phyloP scores from a whole-genome alignment of 2,113 vertebrate genomes.

The Morone saxatilis region DNA sequence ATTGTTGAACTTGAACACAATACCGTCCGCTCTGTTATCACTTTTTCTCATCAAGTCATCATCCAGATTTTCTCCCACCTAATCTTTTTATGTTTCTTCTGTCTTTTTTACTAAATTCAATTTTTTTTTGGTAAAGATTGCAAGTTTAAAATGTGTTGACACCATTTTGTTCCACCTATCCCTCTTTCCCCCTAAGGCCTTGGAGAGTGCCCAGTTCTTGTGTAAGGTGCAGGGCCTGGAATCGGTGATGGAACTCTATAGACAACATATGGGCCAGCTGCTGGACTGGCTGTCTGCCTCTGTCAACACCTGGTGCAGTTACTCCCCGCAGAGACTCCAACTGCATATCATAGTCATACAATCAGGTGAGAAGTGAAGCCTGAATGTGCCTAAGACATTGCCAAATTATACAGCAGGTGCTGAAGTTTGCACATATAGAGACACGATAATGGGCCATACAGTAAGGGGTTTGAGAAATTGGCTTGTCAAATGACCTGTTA shows the following conservation, averaged over 20 bases:
- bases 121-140: neutral
- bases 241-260: constrained; percentile 83
- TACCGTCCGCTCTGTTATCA: neutral
- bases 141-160: constrained; percentile 2
- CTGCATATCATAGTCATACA: constrained; percentile 86
- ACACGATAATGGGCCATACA: neutral
- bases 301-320: constrained; percentile 85
- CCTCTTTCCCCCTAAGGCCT: constrained; percentile 80
- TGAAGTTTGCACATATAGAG: constrained; percentile 19
- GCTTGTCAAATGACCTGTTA: constrained; percentile 1
- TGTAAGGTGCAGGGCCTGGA: constrained; percentile 82
- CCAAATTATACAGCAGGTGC: constrained; percentile 47
- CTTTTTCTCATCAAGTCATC: constrained; percentile 3
- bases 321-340: constrained; percentile 88
- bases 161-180: neutral
- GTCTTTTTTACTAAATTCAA: too few relatives aligned
- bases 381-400: constrained; percentile 20
- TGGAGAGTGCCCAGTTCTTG: constrained; percentile 83
- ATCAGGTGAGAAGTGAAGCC: constrained; percentile 86
- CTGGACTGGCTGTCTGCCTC: constrained; percentile 87
- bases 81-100: neutral
- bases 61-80: neutral
- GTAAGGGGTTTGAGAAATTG: constrained; percentile 5
- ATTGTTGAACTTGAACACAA: constrained; percentile 21
- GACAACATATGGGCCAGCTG: constrained; percentile 86